phyloP scores from a whole-genome alignment of 2,113 vertebrate genomes.

The Ancistrus triradiatus region DNA sequence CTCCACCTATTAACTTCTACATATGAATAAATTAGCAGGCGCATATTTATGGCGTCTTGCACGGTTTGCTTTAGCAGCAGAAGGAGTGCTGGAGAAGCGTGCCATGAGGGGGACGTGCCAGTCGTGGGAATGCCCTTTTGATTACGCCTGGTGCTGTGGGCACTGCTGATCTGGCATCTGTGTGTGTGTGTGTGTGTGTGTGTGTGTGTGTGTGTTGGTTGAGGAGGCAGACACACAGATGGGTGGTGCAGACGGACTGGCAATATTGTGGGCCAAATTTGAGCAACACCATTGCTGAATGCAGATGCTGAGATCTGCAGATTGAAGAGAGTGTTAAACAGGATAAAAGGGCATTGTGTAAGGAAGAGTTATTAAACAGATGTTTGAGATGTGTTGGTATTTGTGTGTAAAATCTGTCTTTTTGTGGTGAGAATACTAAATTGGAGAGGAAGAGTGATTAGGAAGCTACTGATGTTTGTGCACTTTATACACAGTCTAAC shows the following conservation, averaged over 20 bases:
- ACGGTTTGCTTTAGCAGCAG: constrained; percentile 38
- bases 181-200: background rate
- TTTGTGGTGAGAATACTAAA: too few species aligned
- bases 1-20: constrained; percentile 65
- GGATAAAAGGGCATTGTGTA: background rate
- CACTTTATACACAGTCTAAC: too few species aligned
- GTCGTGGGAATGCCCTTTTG: background rate
- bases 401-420: too few species aligned
- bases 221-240: constrained; percentile 47
- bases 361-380: constrained; percentile 54
- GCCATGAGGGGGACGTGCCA: constrained; percentile 41
- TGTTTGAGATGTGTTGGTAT: too few species aligned
- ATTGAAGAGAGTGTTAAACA: background rate
- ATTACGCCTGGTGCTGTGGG: constrained; percentile 10
- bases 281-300: constrained; percentile 34
- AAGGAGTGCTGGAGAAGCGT: constrained; percentile 15
- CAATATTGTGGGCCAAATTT: constrained; percentile 47
- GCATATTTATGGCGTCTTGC: constrained; percentile 45
- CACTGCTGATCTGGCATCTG: constrained; percentile 11
- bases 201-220: constrained; percentile 30
- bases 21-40: constrained; percentile 53
- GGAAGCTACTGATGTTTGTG: too few species aligned
- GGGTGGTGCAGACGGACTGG: constrained; percentile 57
- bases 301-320: constrained; percentile 34
- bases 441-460: too few species aligned